These are phyloP conservation scores for Enteromius radiatus DNA, from an alignment of 2,797 vertebrate species.

Conservation along the genomic window DNA sequence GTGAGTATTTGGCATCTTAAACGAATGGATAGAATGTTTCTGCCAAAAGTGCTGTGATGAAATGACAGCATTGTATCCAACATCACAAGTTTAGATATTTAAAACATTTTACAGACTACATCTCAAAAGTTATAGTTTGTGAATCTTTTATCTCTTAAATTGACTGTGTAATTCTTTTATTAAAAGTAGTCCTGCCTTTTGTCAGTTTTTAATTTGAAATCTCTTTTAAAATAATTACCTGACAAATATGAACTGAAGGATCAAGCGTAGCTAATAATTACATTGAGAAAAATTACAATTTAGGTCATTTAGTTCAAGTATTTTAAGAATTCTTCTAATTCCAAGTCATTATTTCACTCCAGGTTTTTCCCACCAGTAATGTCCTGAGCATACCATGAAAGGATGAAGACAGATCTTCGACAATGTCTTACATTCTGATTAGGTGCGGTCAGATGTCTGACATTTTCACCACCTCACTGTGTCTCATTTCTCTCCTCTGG, in stretches of 20 bases:
- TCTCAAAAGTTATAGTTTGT: not conserved
- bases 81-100: not conserved
- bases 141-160: not conserved
- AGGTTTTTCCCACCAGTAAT: not conserved
- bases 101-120: not conserved
- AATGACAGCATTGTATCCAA: not conserved
- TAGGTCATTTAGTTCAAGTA: not conserved
- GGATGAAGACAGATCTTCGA: conserved; percentile 15
- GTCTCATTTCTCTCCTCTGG: conserved; percentile 50
- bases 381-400: not conserved
- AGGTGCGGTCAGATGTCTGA: conserved; percentile 42
- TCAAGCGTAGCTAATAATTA: conserved; percentile 6
- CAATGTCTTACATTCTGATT: conserved; percentile 10
- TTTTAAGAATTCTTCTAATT: not conserved
- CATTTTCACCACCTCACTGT: conserved; percentile 45
- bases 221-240: not conserved
- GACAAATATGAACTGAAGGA: not conserved
- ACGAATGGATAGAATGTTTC: not conserved
- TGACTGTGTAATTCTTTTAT: not conserved
- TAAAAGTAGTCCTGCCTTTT: not conserved
- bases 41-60: not conserved
- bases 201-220: not conserved
- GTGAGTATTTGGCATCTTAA: not conserved
- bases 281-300: no score
- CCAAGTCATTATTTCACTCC: not conserved